Conservation (phyloP, 2,113 vertebrate genomes). For the Alethe castanea region DNA sequence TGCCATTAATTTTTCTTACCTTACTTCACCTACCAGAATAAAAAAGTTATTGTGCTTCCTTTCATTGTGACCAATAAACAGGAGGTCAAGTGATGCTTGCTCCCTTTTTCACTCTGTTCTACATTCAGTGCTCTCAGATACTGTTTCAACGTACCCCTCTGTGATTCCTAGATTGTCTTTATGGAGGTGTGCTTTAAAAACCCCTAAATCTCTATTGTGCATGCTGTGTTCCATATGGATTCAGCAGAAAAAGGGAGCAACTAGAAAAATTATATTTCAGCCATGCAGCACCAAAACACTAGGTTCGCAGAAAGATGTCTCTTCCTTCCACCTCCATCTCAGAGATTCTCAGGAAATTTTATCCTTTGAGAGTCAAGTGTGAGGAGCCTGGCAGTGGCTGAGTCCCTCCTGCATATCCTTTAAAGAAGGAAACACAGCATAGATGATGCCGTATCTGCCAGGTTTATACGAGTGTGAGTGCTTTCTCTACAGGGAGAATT, state of each 20-base stretch:
- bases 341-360: neutral
- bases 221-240: neutral
- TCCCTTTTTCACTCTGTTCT: neutral
- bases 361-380: neutral
- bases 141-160: neutral
- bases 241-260: neutral
- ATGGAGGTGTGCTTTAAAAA: neutral
- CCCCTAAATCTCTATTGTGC: neutral
- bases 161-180: neutral
- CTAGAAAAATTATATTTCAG: neutral
- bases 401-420: neutral
- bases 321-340: neutral
- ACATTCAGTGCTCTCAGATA: rapidly evolving
- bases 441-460: neutral
- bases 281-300: neutral
- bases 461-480: neutral
- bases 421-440: neutral
- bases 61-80: neutral
- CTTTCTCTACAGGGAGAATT: neutral
- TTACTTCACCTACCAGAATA: neutral
- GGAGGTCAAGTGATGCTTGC: neutral
- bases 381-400: neutral
- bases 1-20: neutral
- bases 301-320: neutral
- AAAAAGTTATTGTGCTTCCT: neutral